These are phyloP conservation scores for Prosapia bicincta DNA, from an alignment of 2,888 invertebrate species.

Conservation along the genomic window DNA sequence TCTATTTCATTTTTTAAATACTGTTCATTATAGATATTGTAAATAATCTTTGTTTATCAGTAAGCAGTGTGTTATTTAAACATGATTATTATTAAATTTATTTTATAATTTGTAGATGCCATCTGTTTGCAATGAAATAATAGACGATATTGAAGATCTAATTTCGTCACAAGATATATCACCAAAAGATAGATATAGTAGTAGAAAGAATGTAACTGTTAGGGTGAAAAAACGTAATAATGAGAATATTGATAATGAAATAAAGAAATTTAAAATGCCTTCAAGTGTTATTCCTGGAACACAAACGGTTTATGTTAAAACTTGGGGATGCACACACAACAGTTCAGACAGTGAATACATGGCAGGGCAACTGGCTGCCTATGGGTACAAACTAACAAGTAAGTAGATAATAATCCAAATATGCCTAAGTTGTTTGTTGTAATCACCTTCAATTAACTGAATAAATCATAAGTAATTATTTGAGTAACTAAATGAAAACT, in stretches of 20 bases:
- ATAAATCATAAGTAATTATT: too few species aligned
- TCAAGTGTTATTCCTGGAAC: conserved; percentile 61
- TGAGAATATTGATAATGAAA: conserved; percentile 34
- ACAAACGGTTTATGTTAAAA: conserved; percentile 77
- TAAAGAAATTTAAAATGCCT: conserved; percentile 36
- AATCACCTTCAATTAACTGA: too few species aligned
- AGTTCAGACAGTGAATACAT: conserved; percentile 98
- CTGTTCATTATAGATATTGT: too few species aligned
- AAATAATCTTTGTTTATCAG: too few species aligned
- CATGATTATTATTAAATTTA: background rate
- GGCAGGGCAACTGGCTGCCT: conserved; percentile 88
- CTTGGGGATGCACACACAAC: conserved; percentile 98
- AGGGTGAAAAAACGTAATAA: conserved; percentile 55
- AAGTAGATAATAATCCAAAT: conserved; percentile 23
- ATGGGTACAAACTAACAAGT: conserved; percentile 79
- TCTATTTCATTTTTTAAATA: too few species aligned
- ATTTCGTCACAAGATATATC: conserved; percentile 76
- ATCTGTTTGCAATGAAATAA: conserved; percentile 61
- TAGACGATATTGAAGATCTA: conserved; percentile 82
- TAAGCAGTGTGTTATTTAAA: too few species aligned
- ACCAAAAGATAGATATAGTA: conserved; percentile 72
- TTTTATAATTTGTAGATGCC: conserved; percentile 47
- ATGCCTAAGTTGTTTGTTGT: too few species aligned
- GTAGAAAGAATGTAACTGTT: conserved; percentile 65
- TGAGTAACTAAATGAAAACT: too few species aligned